A percentile compares a stretch with the other conserved stretches of the same genome.
Conservation (phyloP, 2,113 vertebrate species). For the Ictidomys tridecemlineatus region DNA sequence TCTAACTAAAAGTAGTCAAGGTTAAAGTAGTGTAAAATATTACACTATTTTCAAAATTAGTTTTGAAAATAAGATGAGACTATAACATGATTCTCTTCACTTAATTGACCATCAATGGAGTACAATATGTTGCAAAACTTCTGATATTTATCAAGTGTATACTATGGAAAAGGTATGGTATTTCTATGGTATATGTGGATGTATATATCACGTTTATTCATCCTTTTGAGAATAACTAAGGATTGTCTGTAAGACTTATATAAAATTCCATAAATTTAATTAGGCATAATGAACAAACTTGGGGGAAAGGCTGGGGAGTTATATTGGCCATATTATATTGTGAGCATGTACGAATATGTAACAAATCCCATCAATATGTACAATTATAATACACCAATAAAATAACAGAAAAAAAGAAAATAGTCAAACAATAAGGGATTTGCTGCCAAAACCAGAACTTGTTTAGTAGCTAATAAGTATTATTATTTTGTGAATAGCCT, state of each 20-base stretch:
- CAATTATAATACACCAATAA: no score
- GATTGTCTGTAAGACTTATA: neutral
- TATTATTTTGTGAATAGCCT: neutral
- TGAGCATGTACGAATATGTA: no score
- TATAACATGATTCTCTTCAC: neutral
- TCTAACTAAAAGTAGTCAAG: neutral
- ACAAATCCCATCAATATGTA: no score
- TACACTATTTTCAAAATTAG: slow-evolving; percentile 42
- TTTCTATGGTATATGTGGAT: neutral
- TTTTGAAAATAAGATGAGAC: neutral
- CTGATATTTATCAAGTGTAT: neutral
- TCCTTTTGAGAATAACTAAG: slow-evolving; percentile 13
- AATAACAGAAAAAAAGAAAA: neutral
- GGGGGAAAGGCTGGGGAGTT: no score
- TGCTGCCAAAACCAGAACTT: slow-evolving; percentile 45
- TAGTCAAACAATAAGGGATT: neutral
- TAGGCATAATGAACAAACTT: neutral
- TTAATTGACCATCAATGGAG: slow-evolving; percentile 5
- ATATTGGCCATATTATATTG: no score
- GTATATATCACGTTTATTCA: neutral
- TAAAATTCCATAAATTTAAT: slow-evolving; percentile 3
- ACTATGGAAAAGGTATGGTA: neutral
- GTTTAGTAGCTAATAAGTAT: neutral
- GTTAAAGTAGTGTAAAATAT: neutral
- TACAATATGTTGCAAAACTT: neutral